Evolutionary conservation across 2,113 vertebrate genomes (phyloP), one percentile per base, ranked within the genome.

Genomic region (Mustela nigripes): DNA sequence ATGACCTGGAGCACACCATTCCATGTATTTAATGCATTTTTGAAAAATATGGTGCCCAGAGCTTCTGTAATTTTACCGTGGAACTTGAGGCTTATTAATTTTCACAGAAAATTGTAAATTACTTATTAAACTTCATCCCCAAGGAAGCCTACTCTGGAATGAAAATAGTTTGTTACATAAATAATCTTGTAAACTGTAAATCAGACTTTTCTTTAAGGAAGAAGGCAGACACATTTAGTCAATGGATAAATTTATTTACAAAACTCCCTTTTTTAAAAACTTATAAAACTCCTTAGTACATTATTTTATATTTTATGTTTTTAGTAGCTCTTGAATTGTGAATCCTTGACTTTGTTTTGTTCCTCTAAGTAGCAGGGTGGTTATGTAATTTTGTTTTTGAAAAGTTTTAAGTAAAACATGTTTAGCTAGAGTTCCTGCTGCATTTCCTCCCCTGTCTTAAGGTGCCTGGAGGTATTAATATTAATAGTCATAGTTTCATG

Each of bases 401-500:
- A 91, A 89, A 91, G 45, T 89, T 56, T 94, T 60, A 93, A 97
- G 50, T 79, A 58, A 92, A 98, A 86, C 63, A 50, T 50, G 65
- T 67, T 97, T 97, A 85, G 60, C 95, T 97, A 62, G 26, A 67
- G 48, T 89, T 97, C 96, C 39, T 95, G 97, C 94, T 92, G 86
- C 14, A 26, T 87, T n/a, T 82, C 71, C 63, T 92, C 79, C 36
- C 83, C 95, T 45, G 8, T 28, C 16, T 11, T 31, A 48, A 76
- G 63, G 67, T 87, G 33, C 16, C 11, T 94, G 91, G 73, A 67
- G 73, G 28, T 36, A 83, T 69, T 88, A 89, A 36, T 76, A 96
- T 95, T 98, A 76, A 89, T 98, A 97, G 94, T 94, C 97, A 97
- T 94, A 98, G 98, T 98, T 98, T 98, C 96, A 98, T 98, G 97